Evolutionary conservation across 2,113 vertebrate genomes (phyloP).

Genomic region (Isurus oxyrinchus): DNA sequence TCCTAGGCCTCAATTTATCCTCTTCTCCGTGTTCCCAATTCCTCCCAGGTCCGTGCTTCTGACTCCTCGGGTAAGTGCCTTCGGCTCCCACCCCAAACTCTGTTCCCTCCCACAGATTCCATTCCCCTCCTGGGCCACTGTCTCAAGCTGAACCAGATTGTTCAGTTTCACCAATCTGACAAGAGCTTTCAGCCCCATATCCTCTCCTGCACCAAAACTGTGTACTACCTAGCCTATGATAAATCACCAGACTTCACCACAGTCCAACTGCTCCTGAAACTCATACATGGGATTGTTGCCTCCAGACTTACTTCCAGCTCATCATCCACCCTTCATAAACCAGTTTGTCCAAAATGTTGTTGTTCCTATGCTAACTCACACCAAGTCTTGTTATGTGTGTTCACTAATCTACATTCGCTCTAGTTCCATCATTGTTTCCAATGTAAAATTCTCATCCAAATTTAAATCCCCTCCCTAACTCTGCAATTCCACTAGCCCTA

Average conservation of each 20-base stretch:
- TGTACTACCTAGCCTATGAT: background rate
- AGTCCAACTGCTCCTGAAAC: background rate
- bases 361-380: background rate
- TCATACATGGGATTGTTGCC: background rate
- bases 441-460: background rate
- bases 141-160: background rate
- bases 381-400: background rate
- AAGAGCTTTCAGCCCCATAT: background rate
- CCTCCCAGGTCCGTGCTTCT: no score
- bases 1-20: no score
- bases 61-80: no score
- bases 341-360: background rate
- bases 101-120: no score
- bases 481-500: background rate
- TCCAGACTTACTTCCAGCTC: no score
- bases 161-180: background rate
- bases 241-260: background rate
- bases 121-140: no score
- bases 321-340: background rate
- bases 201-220: background rate
- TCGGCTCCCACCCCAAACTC: no score
- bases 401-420: background rate
- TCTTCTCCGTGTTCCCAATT: no score
- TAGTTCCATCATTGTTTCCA: background rate
- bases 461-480: background rate